phyloP scores from a whole-genome alignment of 2,113 vertebrate genomes.

The Gallinago jamesoni region DNA sequence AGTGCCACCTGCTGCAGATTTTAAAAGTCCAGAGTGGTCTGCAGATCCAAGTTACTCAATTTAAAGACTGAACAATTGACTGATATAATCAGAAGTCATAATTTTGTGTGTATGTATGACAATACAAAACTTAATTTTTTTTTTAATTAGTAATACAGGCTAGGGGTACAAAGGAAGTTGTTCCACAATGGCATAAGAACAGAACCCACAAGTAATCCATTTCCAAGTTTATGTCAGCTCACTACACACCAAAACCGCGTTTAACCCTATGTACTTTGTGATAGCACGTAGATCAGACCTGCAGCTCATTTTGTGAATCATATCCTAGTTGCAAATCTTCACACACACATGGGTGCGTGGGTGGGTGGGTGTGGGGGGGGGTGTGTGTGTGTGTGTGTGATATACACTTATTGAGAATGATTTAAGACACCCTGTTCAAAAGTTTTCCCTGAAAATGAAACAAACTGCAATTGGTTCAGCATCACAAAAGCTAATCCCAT shows the following conservation, averaged over 20 bases:
- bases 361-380: fast-evolving
- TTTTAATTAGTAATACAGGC: not conserved
- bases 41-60: not conserved
- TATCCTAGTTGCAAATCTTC: not conserved
- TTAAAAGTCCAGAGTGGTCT: not conserved
- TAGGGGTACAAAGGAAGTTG: not conserved
- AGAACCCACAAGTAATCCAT: not conserved
- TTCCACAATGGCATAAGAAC: not conserved
- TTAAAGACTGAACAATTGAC: not conserved
- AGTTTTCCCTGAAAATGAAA: too few relatives aligned
- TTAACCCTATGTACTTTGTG: not conserved
- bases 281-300: not conserved
- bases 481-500: not conserved
- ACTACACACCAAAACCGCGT: not conserved
- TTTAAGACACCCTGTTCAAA: too few relatives aligned
- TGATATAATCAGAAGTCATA: not conserved
- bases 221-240: not conserved
- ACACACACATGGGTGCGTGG: not conserved
- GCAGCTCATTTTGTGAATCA: not conserved
- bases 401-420: too few relatives aligned
- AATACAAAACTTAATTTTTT: not conserved
- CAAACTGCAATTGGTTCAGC: too few relatives aligned
- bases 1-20: slow-evolving; percentile 52
- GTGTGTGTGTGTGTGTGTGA: fast-evolving
- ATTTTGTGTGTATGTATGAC: not conserved